Evolutionary conservation across 1,140 invertebrate species (phyloP).

Genomic region (Plutomurus gul): DNA sequence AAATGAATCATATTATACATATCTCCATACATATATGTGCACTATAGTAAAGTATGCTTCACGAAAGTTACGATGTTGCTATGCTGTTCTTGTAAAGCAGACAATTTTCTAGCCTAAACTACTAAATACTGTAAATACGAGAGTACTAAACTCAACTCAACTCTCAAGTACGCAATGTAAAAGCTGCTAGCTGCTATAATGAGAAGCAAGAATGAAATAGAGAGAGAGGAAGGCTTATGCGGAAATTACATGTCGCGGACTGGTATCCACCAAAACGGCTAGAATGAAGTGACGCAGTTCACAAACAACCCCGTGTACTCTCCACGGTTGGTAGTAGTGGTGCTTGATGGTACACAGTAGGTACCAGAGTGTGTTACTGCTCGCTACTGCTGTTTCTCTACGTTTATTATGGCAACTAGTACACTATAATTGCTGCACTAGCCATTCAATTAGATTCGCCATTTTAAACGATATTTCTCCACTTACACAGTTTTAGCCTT

Average conservation of each 20-base stretch:
- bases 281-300: constrained; percentile 2
- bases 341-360: neutral
- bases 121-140: neutral
- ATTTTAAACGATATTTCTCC: too few relatives aligned
- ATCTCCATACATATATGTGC: neutral
- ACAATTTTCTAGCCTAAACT: too few relatives aligned
- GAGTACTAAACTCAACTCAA: too few relatives aligned
- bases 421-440: too few relatives aligned
- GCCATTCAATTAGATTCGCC: too few relatives aligned
- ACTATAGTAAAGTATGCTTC: neutral
- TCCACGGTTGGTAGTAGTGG: neutral
- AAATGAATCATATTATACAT: neutral
- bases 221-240: neutral
- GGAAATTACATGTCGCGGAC: constrained; percentile 13
- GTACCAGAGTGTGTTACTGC: too few relatives aligned
- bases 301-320: neutral
- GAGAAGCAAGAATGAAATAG: neutral
- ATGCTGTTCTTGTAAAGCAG: too few relatives aligned
- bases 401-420: too few relatives aligned
- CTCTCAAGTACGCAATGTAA: neutral
- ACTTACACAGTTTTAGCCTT: too few relatives aligned
- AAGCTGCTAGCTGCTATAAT: neutral
- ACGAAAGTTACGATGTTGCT: too few relatives aligned
- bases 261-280: neutral
- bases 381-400: too few relatives aligned